A percentile compares a stretch with the other conserved stretches of the same genome.
phyloP scores from a whole-genome alignment of 2,888 invertebrate species.

The Synergus japonicus region DNA sequence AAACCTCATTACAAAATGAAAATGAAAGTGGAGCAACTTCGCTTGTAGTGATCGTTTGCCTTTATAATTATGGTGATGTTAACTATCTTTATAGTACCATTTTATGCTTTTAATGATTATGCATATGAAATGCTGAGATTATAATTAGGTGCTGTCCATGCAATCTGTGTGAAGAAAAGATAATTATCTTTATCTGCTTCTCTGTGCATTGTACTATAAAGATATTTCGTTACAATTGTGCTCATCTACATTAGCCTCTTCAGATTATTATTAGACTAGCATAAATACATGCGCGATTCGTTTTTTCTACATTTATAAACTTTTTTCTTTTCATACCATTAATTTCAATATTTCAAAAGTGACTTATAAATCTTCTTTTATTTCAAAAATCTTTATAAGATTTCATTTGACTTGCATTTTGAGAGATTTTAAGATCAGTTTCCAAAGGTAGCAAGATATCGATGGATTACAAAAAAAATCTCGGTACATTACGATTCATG shows the following conservation, averaged over 20 bases:
- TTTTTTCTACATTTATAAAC: no score
- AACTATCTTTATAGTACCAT: constrained; percentile 22
- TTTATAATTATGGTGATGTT: constrained; percentile 26
- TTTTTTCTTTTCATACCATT: no score
- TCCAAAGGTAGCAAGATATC: no score
- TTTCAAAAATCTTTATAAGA: no score
- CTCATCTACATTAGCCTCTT: constrained; percentile 1
- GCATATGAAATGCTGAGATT: constrained; percentile 13
- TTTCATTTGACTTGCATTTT: no score
- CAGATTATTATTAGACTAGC: background rate
- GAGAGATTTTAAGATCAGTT: no score
- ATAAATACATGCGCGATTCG: no score
- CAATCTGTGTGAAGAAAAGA: constrained; percentile 13
- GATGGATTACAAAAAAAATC: background rate
- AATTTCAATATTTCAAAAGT: no score
- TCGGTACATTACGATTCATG: constrained; percentile 32
- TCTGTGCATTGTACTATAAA: background rate
- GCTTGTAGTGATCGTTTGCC: constrained; percentile 3
- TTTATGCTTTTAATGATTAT: constrained; percentile 20
- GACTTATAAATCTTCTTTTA: no score
- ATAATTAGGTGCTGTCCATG: constrained; percentile 32
- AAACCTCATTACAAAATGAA: constrained; percentile 22
- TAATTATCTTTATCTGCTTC: constrained; percentile 19
- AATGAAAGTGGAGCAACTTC: constrained; percentile 25
- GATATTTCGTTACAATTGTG: constrained; percentile 5